Evolutionary conservation across 2,888 invertebrate species (phyloP).

Genomic region (Lasioglossum villosulum): DNA sequence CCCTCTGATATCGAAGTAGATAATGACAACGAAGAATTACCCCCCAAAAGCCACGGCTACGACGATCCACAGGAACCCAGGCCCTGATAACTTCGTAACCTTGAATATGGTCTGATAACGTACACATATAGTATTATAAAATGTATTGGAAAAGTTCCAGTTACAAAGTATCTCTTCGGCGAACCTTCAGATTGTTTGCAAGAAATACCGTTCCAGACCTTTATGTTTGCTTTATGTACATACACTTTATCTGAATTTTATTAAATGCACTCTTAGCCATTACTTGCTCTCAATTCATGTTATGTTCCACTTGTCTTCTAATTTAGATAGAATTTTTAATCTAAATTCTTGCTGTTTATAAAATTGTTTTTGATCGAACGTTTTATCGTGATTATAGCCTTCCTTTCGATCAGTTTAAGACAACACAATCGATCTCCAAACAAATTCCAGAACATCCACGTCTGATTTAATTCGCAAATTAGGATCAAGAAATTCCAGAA

Average conservation of each 20-base stretch:
- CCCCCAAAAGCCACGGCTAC: neutral
- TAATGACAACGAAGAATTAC: neutral
- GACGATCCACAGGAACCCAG: neutral
- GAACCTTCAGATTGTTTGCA: neutral
- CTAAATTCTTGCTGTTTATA: neutral
- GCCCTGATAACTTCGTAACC: neutral
- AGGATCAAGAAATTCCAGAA: too few species aligned
- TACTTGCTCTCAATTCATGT: neutral
- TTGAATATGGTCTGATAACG: slow-evolving; percentile 7
- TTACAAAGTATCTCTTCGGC: neutral
- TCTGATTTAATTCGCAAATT: too few species aligned
- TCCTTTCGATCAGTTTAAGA: neutral
- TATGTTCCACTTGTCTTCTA: neutral
- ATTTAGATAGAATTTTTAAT: neutral
- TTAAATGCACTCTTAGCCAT: neutral
- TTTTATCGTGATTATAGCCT: neutral
- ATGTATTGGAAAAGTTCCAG: neutral
- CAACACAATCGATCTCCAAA: neutral
- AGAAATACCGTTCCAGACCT: neutral
- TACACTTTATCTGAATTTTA: too few species aligned
- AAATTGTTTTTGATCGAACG: neutral
- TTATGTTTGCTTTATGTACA: too few species aligned
- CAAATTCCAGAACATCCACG: neutral
- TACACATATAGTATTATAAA: neutral
- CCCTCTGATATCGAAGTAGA: neutral